phyloP scores from a whole-genome alignment of 2,113 vertebrate species.

The Nothobranchius kuhntae region DNA sequence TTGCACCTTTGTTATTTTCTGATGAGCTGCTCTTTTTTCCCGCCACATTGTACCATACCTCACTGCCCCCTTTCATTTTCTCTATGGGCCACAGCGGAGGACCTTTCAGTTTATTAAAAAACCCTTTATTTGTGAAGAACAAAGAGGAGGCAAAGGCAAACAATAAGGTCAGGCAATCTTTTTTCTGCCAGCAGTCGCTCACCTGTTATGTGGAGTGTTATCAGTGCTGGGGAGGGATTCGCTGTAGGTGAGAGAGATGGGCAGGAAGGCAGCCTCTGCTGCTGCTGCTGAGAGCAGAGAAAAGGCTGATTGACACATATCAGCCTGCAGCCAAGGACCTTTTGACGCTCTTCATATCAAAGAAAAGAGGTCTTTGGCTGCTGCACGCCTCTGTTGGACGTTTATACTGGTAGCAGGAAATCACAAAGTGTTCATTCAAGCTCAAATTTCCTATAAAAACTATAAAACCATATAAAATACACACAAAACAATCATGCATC shows the following conservation, averaged over 20 bases:
- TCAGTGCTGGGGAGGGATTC: conserved; percentile 85
- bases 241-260: conserved; percentile 74
- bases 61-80: conserved; percentile 99
- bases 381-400: conserved; percentile 51
- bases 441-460: neutral
- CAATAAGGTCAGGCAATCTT: conserved; percentile 99
- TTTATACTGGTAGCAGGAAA: conserved; percentile 52
- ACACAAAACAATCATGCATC: neutral
- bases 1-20: conserved; percentile 99
- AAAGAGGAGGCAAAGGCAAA: conserved; percentile 95
- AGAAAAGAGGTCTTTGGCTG: conserved; percentile 60
- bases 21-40: conserved; percentile 96
- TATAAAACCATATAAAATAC: neutral
- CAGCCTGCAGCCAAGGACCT: conserved; percentile 83
- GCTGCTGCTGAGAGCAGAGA: conserved; percentile 10
- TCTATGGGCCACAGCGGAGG: conserved; percentile 90
- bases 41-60: conserved; percentile 98
- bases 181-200: conserved; percentile 97
- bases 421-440: conserved; percentile 5
- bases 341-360: conserved; percentile 79
- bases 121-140: conserved; percentile 99
- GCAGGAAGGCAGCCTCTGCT: conserved; percentile 35
- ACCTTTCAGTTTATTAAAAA: conserved; percentile 99
- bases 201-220: conserved; percentile 99
- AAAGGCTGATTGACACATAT: conserved; percentile 79